Conservation (phyloP, 2,888 invertebrate species). For the Latheticus oryzae region DNA sequence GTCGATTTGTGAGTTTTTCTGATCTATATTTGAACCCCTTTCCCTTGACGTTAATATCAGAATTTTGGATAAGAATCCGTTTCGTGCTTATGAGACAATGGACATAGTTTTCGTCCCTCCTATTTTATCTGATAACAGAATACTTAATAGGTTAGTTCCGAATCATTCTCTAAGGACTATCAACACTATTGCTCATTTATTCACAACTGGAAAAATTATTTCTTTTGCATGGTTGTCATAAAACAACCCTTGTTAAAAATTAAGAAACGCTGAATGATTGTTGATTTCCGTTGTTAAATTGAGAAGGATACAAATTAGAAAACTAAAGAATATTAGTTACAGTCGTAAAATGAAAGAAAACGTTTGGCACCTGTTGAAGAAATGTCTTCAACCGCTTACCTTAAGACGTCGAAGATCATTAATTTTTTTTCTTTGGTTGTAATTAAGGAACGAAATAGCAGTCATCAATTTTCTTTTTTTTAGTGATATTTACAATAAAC, state of each 20-base stretch:
- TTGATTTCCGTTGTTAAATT: slow-evolving; percentile 21
- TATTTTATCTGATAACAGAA: slow-evolving; percentile 34
- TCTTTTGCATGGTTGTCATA: background rate
- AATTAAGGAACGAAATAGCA: slow-evolving; percentile 21
- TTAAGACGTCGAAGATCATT: slow-evolving; percentile 29
- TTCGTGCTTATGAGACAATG: slow-evolving; percentile 33
- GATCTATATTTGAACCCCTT: slow-evolving; percentile 28
- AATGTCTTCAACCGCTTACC: slow-evolving; percentile 12
- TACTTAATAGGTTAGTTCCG: slow-evolving; percentile 33
- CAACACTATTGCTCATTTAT: slow-evolving; percentile 11
- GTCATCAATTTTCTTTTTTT: slow-evolving; percentile 30
- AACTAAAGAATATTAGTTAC: slow-evolving; percentile 38
- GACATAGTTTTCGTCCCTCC: slow-evolving; percentile 21
- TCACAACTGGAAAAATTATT: slow-evolving; percentile 15
- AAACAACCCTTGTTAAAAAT: slow-evolving; percentile 17
- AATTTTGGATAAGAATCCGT: slow-evolving; percentile 36
- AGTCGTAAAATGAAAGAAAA: slow-evolving; percentile 33
- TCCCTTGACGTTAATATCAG: slow-evolving; percentile 30
- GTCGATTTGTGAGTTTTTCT: slow-evolving; percentile 22
- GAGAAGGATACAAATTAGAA: slow-evolving; percentile 36
- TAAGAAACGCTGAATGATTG: slow-evolving; percentile 19
- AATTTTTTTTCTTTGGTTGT: slow-evolving; percentile 24
- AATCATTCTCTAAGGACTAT: slow-evolving; percentile 12
- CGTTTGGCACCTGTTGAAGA: slow-evolving; percentile 40
- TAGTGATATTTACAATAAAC: slow-evolving; percentile 26